Evolutionary conservation across 2,888 invertebrate species (phyloP), one percentile per base, ranked within the genome.

Genomic region (Euplagia quadripunctaria): DNA sequence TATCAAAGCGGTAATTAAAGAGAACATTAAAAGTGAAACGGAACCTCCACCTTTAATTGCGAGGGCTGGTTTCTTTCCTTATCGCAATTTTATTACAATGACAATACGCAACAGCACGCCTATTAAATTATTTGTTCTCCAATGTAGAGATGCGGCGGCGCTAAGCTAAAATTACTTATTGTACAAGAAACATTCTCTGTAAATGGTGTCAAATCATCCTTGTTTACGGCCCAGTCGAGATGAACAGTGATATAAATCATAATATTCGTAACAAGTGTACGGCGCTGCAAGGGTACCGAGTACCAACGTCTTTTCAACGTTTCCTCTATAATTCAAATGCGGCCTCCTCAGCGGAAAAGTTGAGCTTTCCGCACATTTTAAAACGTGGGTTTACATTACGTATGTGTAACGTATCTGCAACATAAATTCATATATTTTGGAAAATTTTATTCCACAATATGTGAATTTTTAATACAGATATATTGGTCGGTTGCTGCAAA

Each of bases 31-130:
- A 91, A 87, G 87, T 89, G 87, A 89, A 89, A 86, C 84, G 88
- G 89, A 90, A 89, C 87, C 89, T 88, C 87, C 88, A 90, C 86
- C 91, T 92, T 93, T 94, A 94, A 94, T 94, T 93, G 91, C 87
- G 85, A 86, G 85, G 87, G 85, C 91, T 91, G 93, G 88, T 92
- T 93, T 92, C 91, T 93, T 92, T 92, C 91, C 91, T 92, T 93
- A 94, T 93, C 92, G 85, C 87, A 91, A 90, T 92, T 92, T 94
- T 92, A 94, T 94, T 92, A 93, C 90, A 90, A 91, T 89, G 94
- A 93, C 92, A 94, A 94, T 93, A 92, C 90, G 88, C 93, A 91
- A 92, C 86, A 89, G 88, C 88, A 85, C 87, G 86, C 86, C 94
- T 90, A 90, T 94, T 92, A 92, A 93, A 94, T 94, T 94, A 93